Conservation (phyloP, 2,797 vertebrate species). For the Centropyge bicolor region DNA sequence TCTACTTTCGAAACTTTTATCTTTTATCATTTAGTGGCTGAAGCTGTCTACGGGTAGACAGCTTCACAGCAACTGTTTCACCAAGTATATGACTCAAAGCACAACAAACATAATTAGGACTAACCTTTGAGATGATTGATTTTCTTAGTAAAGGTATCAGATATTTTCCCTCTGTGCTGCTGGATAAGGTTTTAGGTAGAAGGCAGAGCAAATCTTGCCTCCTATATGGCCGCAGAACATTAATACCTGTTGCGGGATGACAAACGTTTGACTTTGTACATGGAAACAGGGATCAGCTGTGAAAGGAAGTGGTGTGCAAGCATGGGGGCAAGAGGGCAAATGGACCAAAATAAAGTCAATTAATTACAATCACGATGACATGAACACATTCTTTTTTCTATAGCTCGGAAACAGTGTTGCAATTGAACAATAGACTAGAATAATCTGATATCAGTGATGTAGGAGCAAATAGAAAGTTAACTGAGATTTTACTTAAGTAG, state of each 20-base stretch:
- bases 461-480: background rate
- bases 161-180: conserved; percentile 44
- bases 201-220: conserved; percentile 41
- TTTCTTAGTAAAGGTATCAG: conserved; percentile 49
- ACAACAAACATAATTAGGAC: conserved; percentile 43
- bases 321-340: conserved; percentile 38
- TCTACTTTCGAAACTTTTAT: background rate
- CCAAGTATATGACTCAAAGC: conserved; percentile 23
- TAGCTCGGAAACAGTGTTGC: background rate
- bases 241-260: conserved; percentile 41
- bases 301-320: conserved; percentile 50
- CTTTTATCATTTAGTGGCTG: conserved; percentile 20
- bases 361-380: conserved; percentile 39
- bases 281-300: conserved; percentile 29
- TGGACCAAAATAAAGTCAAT: conserved; percentile 43
- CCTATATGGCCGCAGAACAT: conserved; percentile 24
- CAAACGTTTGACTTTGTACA: conserved; percentile 34
- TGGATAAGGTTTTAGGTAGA: conserved; percentile 30
- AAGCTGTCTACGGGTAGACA: conserved; percentile 33
- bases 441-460: background rate
- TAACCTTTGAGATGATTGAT: conserved; percentile 68
- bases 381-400: conserved; percentile 17
- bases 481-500: background rate
- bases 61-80: conserved; percentile 24
- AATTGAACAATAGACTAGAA: background rate